Conservation (phyloP, 2,888 invertebrate genomes). For the Geophilus truncorum region DNA sequence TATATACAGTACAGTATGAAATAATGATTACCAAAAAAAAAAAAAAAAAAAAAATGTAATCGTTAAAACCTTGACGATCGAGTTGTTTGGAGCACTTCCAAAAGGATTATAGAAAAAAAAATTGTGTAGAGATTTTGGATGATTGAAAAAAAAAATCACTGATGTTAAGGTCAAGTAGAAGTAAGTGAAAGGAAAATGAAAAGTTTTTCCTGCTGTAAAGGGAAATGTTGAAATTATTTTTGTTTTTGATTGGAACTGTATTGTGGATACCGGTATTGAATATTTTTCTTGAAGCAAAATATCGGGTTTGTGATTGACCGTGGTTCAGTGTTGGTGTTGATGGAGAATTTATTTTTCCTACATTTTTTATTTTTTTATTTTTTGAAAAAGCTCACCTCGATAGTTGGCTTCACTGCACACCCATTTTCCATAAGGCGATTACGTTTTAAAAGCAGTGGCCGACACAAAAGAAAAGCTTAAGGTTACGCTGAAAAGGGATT, state of each 20-base stretch:
- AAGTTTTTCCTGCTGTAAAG: no score
- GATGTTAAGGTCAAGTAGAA: no score
- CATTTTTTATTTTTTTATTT: neutral
- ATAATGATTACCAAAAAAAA: no score
- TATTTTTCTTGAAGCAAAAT: neutral
- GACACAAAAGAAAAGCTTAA: slow-evolving; percentile 3
- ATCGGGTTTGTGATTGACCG: neutral
- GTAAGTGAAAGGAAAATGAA: no score
- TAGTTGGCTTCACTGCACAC: neutral
- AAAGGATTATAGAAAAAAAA: neutral
- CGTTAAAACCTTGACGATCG: neutral
- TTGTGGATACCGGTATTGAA: no score
- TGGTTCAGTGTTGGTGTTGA: neutral
- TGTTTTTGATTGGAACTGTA: no score
- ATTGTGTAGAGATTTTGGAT: no score
- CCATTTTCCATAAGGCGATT: neutral
- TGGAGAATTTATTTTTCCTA: neutral
- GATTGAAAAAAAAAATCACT: no score
- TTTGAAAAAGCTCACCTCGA: neutral
- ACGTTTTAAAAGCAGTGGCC: slow-evolving; percentile 15
- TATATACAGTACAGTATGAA: no score
- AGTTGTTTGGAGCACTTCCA: neutral
- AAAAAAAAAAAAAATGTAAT: neutral
- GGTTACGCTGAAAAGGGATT: neutral
- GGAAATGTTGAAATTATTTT: no score